Percentiles rank a stretch among this genome's conserved stretches.
Conservation (phyloP, 2,113 vertebrate species). For the Grammomys surdaster region DNA sequence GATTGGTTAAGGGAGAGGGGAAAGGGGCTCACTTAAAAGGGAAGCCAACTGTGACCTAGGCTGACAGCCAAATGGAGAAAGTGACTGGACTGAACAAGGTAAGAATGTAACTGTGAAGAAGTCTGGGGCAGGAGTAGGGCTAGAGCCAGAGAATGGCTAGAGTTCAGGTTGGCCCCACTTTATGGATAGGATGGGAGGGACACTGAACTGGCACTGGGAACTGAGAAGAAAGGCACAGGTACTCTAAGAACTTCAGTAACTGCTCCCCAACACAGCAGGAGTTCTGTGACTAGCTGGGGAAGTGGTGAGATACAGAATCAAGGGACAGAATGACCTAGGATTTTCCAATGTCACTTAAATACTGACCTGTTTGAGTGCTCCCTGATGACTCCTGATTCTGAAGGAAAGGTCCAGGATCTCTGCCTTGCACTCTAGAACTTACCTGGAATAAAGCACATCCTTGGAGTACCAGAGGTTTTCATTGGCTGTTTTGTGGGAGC, state of each 20-base stretch:
- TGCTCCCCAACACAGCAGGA: neutral
- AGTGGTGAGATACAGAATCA: neutral
- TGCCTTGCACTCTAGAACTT: fast-evolving
- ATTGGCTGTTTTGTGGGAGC: neutral
- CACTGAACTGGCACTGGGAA: neutral
- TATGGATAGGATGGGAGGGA: neutral
- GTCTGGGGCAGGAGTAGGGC: no score
- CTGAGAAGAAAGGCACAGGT: neutral
- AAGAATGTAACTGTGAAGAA: neutral
- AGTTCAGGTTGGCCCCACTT: neutral
- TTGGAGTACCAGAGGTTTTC: neutral
- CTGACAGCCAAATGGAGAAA: neutral
- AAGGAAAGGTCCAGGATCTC: neutral
- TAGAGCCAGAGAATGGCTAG: neutral
- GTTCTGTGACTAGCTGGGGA: neutral
- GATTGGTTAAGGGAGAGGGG: neutral
- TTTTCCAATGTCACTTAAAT: fast-evolving
- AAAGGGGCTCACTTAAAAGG: neutral
- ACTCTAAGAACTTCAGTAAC: neutral
- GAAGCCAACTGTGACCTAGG: neutral
- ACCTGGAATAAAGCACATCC: neutral
- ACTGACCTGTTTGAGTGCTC: no score
- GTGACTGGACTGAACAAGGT: neutral
- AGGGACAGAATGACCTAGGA: neutral
- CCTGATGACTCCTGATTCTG: fast-evolving